Conservation (phyloP, 2,113 vertebrate genomes). For the Catharus fuscescens region DNA sequence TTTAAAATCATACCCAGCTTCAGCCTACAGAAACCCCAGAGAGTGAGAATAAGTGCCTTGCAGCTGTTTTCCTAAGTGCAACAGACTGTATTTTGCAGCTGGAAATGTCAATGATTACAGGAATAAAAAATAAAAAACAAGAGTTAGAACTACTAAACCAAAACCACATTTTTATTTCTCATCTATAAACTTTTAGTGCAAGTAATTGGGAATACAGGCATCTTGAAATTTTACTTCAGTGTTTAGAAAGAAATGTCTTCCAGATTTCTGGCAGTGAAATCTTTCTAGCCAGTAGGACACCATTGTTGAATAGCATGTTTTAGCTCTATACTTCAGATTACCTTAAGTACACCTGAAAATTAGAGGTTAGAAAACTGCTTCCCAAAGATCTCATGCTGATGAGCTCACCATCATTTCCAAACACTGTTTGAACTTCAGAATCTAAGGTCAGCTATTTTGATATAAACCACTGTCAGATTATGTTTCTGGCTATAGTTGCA, state of each 20-base stretch:
- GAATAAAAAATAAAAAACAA: not conserved
- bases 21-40: not conserved
- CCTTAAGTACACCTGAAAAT: not conserved
- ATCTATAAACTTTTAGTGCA: slow-evolving; percentile 35
- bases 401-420: not conserved
- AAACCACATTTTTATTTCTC: slow-evolving; percentile 34
- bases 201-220: slow-evolving; percentile 26
- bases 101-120: slow-evolving; percentile 12
- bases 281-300: not conserved
- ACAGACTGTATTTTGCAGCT: not conserved
- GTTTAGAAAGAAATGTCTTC: not conserved
- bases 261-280: not conserved
- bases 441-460: not conserved
- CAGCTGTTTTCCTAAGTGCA: not conserved
- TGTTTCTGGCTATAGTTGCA: not conserved
- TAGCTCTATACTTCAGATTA: not conserved
- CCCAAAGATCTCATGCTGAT: not conserved
- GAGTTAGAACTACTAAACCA: slow-evolving; percentile 8
- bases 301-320: not conserved
- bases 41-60: not conserved
- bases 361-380: not conserved
- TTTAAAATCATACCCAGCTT: not conserved
- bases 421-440: not conserved
- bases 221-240: slow-evolving; percentile 38
- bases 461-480: not conserved